A percentile compares a stretch with the other conserved stretches of the same genome.
These are phyloP conservation scores for Uria lomvia DNA, from an alignment of 2,113 vertebrate genomes.

Conservation along the genomic window DNA sequence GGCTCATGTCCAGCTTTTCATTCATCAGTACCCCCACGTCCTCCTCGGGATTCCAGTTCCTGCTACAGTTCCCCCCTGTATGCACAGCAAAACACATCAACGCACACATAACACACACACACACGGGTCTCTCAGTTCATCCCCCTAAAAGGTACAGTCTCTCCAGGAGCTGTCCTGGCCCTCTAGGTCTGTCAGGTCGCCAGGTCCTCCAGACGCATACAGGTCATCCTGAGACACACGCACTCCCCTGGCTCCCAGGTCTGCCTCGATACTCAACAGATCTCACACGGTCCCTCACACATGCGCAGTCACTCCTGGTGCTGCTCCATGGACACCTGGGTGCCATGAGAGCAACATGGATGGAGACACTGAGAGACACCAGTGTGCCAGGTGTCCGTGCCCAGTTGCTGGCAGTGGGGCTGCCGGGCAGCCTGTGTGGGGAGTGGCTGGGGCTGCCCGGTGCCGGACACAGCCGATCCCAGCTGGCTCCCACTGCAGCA, in stretches of 20 bases:
- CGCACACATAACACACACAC: neutral
- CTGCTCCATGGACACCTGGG: neutral
- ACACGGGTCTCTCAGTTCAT: neutral
- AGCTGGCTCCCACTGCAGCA: no score
- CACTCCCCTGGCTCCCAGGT: neutral
- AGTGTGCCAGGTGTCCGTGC: rapidly evolving
- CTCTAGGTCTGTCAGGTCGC: no score
- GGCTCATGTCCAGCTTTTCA: no score
- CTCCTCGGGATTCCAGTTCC: no score
- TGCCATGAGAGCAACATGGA: neutral
- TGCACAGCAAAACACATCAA: neutral
- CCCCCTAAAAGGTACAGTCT: neutral
- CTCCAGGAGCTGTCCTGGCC: neutral
- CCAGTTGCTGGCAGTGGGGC: no score
- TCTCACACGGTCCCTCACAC: neutral
- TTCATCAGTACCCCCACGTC: no score
- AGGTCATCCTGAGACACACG: no score
- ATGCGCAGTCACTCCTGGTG: neutral
- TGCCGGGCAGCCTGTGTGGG: no score
- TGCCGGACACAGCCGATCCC: no score
- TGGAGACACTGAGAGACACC: neutral
- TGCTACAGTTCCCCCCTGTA: neutral
- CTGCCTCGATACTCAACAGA: neutral
- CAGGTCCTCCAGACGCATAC: no score
- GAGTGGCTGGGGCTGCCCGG: no score